Evolutionary conservation across 2,888 invertebrate species (phyloP).

Genomic region (Drosophila colorata): DNA sequence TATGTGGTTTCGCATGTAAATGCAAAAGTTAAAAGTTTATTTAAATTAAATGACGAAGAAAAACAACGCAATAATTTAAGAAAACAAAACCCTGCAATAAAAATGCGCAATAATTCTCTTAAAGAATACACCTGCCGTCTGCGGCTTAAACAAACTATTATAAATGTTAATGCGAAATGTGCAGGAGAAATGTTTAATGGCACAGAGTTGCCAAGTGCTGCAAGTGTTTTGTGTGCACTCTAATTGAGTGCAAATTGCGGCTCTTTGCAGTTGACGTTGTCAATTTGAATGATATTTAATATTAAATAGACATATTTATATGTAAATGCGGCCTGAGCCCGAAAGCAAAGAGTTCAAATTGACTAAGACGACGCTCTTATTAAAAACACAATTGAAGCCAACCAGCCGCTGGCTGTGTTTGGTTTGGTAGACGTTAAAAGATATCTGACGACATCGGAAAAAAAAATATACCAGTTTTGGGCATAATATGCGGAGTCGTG

Average conservation of each 20-base stretch:
- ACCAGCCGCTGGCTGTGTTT: slow-evolving; percentile 51
- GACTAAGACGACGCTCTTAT: slow-evolving; percentile 30
- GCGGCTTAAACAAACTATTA: background rate
- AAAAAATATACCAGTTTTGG: slow-evolving; percentile 31
- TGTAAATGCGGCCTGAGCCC: slow-evolving; percentile 41
- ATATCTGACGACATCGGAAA: slow-evolving; percentile 29
- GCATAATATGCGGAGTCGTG: slow-evolving; percentile 26
- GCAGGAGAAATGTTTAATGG: slow-evolving; percentile 6
- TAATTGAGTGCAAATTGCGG: slow-evolving; percentile 38
- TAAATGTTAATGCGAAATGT: slow-evolving; percentile 3
- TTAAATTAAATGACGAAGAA: too few relatives aligned
- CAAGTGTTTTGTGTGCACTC: slow-evolving; percentile 8
- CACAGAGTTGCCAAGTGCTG: slow-evolving; percentile 4
- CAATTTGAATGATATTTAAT: slow-evolving; percentile 34
- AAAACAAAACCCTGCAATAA: too few relatives aligned
- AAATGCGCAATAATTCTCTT: background rate
- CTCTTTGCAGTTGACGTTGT: slow-evolving; percentile 19
- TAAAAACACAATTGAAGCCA: slow-evolving; percentile 53
- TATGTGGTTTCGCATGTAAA: too few relatives aligned
- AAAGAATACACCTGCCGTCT: too few relatives aligned
- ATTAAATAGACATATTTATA: slow-evolving; percentile 48
- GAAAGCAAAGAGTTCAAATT: slow-evolving; percentile 31
- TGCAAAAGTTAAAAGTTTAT: background rate
- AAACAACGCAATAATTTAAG: too few relatives aligned
- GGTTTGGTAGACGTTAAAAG: slow-evolving; percentile 31